A percentile compares a stretch with the other conserved stretches of the same genome.
Conservation (phyloP, 2,888 invertebrate genomes). For the Diarsia mendica region DNA sequence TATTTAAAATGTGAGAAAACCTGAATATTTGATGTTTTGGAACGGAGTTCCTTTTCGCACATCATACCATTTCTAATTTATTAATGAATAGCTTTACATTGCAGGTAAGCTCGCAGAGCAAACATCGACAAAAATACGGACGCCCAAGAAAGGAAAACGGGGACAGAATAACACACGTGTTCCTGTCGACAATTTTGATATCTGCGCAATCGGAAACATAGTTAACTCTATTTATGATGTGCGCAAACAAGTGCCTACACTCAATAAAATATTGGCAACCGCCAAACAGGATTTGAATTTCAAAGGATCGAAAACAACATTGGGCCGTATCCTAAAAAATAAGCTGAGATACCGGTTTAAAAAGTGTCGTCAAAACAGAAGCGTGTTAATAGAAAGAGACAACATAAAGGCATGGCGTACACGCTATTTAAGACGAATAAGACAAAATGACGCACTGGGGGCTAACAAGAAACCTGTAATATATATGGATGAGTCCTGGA, state of each 20-base stretch:
- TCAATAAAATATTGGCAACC: conserved; percentile 1
- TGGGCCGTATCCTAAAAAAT: background rate
- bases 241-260: conserved; percentile 1
- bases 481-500: background rate
- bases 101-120: conserved; percentile 16
- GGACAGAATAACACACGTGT: conserved; percentile 9
- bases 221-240: conserved; percentile 12
- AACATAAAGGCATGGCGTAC: conserved; percentile 1
- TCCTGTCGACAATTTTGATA: conserved; percentile 8
- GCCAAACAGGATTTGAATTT: conserved; percentile 9
- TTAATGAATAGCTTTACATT: background rate
- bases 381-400: conserved; percentile 4
- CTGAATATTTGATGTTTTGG: background rate
- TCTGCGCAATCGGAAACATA: conserved; percentile 7
- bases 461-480: background rate
- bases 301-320: conserved; percentile 6
- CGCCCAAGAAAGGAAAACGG: background rate
- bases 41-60: background rate
- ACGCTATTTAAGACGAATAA: conserved; percentile 6
- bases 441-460: conserved; percentile 7
- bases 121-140: conserved; percentile 7
- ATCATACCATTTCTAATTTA: background rate
- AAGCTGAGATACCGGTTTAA: conserved; percentile 3
- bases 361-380: conserved; percentile 5
- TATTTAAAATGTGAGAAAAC: conserved; percentile 7